Base-by-base conservation (phyloP, 2,888 invertebrate genomes). In the Glyphotaelius pellucidus region DNA sequence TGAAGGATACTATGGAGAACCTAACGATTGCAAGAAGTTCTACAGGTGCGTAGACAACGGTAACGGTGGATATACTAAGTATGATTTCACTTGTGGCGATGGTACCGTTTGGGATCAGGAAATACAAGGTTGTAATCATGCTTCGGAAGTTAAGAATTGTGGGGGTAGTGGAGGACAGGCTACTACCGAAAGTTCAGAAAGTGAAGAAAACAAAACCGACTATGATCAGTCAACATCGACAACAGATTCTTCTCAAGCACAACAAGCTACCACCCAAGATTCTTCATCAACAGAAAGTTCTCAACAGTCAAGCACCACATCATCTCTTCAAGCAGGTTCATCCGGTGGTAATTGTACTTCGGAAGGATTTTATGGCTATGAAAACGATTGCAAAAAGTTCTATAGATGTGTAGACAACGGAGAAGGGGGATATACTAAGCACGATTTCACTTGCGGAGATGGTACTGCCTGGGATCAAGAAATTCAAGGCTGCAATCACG, bases 1-100 rank as follows among this genome's bases (percentile, higher is more conserved):
- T 30, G 92, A 92, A 90, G 98, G 98, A 89, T 98, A 97, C 94
- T 96, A 97, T 94, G 96, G 97, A 30, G 97, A 98, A 95, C 95
- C 96, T 84, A 95, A 95, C 86, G 96, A 98, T 94, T 98, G 98
- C 94, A 97, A 96, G 92, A 97, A 97, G 94, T 98, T 98, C 95
- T 98, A 97, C 94, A 96, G 98, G 93, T 98, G 98, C 95, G 98
- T 98, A 38, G 95, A 96, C 91, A 96, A 96, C 94, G 97, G 96
- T 0, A 95, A 96, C 47, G 97, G 96, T 92, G 96, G 96, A 9
- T 97, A 95, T 94, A 97, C 95, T 88, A 97, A 96, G 95, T 97
- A 97, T 94, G 97, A 98, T 93, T 98, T 98, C 94, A 95, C 95
- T 25, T 98, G 98, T 94, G 97, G 97, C 0, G 96, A 97, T 88